Evolutionary conservation across 2,888 invertebrate genomes (phyloP).

Genomic region (Chromoteleia sp.): DNA sequence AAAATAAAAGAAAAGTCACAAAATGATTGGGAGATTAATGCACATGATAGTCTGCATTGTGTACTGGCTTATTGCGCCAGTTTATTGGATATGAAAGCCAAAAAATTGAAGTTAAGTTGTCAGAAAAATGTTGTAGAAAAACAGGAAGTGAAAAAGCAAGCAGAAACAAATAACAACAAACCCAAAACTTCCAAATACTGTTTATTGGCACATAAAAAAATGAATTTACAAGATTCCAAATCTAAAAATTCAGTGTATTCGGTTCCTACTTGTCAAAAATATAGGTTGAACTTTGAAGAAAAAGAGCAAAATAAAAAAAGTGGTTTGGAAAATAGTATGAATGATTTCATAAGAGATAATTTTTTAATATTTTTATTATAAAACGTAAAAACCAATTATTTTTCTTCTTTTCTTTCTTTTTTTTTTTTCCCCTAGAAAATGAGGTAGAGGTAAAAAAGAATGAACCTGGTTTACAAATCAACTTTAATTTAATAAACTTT

Average conservation of each 20-base stretch:
- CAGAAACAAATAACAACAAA: background rate
- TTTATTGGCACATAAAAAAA: conserved; percentile 8
- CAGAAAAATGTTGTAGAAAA: background rate
- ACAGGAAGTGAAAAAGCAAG: background rate
- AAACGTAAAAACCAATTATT: too few relatives aligned
- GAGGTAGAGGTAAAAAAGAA: background rate
- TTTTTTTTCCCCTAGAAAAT: background rate
- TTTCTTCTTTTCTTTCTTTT: too few relatives aligned
- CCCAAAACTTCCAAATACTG: conserved; percentile 29
- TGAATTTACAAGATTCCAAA: background rate
- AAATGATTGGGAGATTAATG: conserved; percentile 72
- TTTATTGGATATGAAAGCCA: conserved; percentile 72
- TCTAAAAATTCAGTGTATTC: conserved; percentile 2
- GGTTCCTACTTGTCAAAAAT: background rate
- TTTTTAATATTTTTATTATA: too few relatives aligned
- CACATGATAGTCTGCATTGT: conserved; percentile 79
- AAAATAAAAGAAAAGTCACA: background rate
- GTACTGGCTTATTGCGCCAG: conserved; percentile 78
- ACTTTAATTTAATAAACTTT: conserved; percentile 61
- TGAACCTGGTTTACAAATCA: background rate
- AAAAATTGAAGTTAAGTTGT: conserved; percentile 27
- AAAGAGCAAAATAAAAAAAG: background rate
- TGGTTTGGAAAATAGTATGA: background rate
- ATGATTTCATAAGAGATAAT: too few relatives aligned
- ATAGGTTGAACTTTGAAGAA: background rate